A percentile compares a stretch with the other conserved stretches of the same genome.
phyloP scores from a whole-genome alignment of 1,140 invertebrate species.

The Agrilus planipennis region DNA sequence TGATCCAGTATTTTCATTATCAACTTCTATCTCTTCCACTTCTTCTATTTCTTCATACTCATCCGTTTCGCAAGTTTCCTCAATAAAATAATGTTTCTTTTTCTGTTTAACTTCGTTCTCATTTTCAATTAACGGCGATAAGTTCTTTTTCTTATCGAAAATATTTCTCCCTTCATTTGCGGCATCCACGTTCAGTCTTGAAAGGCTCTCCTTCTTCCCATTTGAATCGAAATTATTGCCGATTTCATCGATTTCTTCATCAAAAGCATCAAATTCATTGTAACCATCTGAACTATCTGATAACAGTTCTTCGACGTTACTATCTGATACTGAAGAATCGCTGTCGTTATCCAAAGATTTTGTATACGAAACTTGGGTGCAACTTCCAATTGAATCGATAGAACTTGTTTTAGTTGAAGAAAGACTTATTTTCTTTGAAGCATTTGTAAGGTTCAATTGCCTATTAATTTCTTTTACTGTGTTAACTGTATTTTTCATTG shows the following conservation, averaged over 20 bases:
- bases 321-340: slow-evolving; percentile 35
- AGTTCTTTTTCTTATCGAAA: no score
- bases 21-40: slow-evolving; percentile 23
- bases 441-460: slow-evolving; percentile 8
- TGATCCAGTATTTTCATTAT: slow-evolving; percentile 23
- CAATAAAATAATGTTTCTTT: slow-evolving; percentile 19
- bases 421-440: slow-evolving; percentile 13
- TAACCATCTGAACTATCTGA: slow-evolving; percentile 21
- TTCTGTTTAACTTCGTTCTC: slow-evolving; percentile 9
- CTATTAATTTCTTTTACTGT: slow-evolving; percentile 10
- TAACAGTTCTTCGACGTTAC: slow-evolving; percentile 32
- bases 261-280: slow-evolving; percentile 16
- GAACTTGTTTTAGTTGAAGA: slow-evolving; percentile 21
- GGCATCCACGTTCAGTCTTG: no score
- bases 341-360: slow-evolving; percentile 37
- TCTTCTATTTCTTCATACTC: slow-evolving; percentile 21
- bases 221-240: no score
- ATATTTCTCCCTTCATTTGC: slow-evolving; percentile 8
- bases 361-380: slow-evolving; percentile 31
- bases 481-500: slow-evolving; percentile 10
- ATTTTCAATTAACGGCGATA: not conserved
- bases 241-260: slow-evolving; percentile 37
- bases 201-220: no score
- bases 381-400: slow-evolving; percentile 30
- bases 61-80: slow-evolving; percentile 27